Conservation (phyloP, 1,140 invertebrate species). For the Ctenoplectra terminalis region DNA sequence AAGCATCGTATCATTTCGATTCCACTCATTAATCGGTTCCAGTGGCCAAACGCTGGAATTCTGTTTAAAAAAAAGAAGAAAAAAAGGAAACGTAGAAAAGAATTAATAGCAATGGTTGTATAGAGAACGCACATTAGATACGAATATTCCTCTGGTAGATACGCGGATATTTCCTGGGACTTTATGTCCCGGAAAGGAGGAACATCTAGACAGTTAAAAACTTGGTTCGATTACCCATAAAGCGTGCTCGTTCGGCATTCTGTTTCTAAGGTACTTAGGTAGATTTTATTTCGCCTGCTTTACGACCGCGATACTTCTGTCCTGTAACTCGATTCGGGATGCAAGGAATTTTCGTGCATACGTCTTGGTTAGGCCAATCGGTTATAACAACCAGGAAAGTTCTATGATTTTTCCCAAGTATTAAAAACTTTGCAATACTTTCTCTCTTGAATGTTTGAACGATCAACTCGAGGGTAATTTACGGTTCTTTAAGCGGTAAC, state of each 20-base stretch:
- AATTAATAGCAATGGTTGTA: conserved; percentile 16
- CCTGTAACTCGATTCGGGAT: conserved; percentile 36
- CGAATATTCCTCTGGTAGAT: conserved; percentile 18
- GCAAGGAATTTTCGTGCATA: conserved; percentile 38
- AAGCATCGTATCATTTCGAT: not conserved
- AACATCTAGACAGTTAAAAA: conserved; percentile 72
- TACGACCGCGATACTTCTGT: conserved; percentile 57
- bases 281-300: conserved; percentile 71
- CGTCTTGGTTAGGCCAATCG: conserved; percentile 6
- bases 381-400: not conserved
- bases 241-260: conserved; percentile 67
- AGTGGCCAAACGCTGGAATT: not conserved
- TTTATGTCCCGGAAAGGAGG: conserved; percentile 69
- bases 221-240: conserved; percentile 73
- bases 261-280: conserved; percentile 67
- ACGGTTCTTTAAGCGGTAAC: not conserved
- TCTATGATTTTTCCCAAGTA: not conserved
- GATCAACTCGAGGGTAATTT: not conserved
- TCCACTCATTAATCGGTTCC: not conserved
- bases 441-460: not conserved
- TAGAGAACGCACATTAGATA: conserved; percentile 24
- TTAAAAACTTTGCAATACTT: not conserved
- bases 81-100: conserved; percentile 6
- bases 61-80: not conserved
- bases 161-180: conserved; percentile 56